Evolutionary conservation across 1,140 invertebrate genomes (phyloP).

Genomic region (Arctopsyche grandis): DNA sequence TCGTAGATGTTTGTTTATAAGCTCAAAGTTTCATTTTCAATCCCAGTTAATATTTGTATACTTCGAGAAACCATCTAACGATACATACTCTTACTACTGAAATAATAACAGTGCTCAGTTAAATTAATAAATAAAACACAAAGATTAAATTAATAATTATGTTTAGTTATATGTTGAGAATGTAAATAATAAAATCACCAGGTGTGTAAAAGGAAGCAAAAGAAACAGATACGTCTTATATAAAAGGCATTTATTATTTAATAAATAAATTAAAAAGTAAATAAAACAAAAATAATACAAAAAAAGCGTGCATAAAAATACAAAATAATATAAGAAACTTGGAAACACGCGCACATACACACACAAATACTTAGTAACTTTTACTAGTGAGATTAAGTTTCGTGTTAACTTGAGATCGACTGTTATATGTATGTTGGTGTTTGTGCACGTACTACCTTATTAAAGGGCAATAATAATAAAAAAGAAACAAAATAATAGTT

Average conservation of each 20-base stretch:
- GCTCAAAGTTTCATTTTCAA: too few relatives aligned
- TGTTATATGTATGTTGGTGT: neutral
- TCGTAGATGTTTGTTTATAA: too few relatives aligned
- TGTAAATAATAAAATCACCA: too few relatives aligned
- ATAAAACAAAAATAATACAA: conserved; percentile 29
- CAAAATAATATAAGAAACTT: neutral
- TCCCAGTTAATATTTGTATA: too few relatives aligned
- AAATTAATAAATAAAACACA: neutral
- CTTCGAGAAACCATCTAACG: neutral
- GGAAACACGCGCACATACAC: neutral
- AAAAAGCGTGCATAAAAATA: conserved; percentile 35
- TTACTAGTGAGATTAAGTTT: neutral
- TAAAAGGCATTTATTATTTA: conserved; percentile 34
- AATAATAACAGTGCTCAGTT: neutral
- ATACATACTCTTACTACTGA: neutral
- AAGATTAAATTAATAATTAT: neutral
- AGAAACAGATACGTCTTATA: conserved; percentile 36
- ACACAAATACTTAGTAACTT: neutral
- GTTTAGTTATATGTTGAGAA: too few relatives aligned
- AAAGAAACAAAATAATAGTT: conserved; percentile 23
- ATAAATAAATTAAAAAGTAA: too few relatives aligned
- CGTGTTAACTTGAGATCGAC: too few relatives aligned
- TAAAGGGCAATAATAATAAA: neutral
- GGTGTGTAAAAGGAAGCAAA: conserved; percentile 35
- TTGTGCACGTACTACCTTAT: neutral